These are phyloP conservation scores for Tethea ocularis DNA, from an alignment of 2,888 invertebrate genomes.

Conservation along the genomic window DNA sequence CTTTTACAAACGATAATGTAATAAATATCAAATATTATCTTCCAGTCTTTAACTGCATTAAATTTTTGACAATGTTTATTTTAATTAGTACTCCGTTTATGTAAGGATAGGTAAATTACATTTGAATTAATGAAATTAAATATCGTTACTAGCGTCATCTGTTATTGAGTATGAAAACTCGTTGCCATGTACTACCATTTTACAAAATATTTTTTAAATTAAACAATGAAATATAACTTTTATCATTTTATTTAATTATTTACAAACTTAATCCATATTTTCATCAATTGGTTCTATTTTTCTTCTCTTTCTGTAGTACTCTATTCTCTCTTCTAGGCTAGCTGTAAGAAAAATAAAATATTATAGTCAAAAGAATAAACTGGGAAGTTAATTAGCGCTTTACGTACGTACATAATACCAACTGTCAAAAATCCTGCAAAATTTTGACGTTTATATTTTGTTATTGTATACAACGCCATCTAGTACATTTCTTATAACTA, in stretches of 20 bases:
- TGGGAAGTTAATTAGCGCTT: background rate
- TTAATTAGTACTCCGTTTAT: background rate
- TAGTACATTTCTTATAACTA: no score
- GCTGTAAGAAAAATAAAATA: conserved; percentile 82
- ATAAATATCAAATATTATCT: background rate
- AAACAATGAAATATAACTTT: background rate
- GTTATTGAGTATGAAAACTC: background rate
- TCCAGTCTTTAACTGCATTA: background rate
- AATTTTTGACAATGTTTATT: background rate
- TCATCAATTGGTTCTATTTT: conserved; percentile 47
- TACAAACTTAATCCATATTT: conserved; percentile 7
- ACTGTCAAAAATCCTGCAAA: no score
- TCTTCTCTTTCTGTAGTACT: conserved; percentile 89
- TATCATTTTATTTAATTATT: background rate
- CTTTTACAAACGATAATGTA: background rate
- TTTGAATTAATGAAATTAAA: background rate
- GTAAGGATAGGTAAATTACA: background rate
- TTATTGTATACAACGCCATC: no score
- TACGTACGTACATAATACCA: background rate
- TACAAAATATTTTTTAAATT: no score
- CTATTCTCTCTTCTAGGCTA: conserved; percentile 91
- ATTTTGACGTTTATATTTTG: no score
- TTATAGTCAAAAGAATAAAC: background rate
- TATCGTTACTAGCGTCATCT: background rate
- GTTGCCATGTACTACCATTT: no score